Evolutionary conservation across 2,113 vertebrate species (phyloP), one percentile per base, ranked within the genome.

Genomic region (Mandrillus leucophaeus): DNA sequence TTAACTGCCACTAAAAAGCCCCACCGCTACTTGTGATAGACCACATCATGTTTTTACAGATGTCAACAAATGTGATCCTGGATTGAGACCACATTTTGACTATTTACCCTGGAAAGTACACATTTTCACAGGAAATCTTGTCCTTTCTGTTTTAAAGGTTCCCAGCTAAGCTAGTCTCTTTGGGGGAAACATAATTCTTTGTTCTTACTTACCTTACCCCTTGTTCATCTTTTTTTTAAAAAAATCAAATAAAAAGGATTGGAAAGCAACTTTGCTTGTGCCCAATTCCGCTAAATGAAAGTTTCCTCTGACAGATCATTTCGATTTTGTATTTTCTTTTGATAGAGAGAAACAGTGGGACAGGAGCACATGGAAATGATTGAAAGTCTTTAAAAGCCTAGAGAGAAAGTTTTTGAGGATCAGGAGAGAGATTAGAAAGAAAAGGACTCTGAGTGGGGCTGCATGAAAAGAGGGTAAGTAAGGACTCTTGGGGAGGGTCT

Each of bases 131-230:
- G 48, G 68, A 91, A 93, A 90, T 92, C 83, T 78, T 85, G 13
- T 59, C 35, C 64, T 96, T 95, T 93, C 88, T 95, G 55, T 88
- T 97, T 96, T 95, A 83, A 93, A 95, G 45, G 13, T 40, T 96
- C 55, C 95, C 83, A 82, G 45, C 43, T 78, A 91, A 94, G 40
- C 91, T 78, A 48, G 27, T 92, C 76, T 93, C 96, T 92, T 89
- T 85, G 45, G 64, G 68, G 43, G 23, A 87, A 93, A 90, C 72
- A 81, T 76, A 95, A 97, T 95, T 83, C 91, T 92, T 96, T 97
- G 80, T 93, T 95, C 85, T 83, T 82, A 91, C 78, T 83, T 88
- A 91, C 78, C 82, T 96, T 89, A 75, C 27, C 79, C 48, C 23
- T 92, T 43, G 4, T 75, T 94, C 89, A 59, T 86, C 85, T 86